phyloP scores from a whole-genome alignment of 2,113 vertebrate genomes.

The Trogon surrucura region DNA sequence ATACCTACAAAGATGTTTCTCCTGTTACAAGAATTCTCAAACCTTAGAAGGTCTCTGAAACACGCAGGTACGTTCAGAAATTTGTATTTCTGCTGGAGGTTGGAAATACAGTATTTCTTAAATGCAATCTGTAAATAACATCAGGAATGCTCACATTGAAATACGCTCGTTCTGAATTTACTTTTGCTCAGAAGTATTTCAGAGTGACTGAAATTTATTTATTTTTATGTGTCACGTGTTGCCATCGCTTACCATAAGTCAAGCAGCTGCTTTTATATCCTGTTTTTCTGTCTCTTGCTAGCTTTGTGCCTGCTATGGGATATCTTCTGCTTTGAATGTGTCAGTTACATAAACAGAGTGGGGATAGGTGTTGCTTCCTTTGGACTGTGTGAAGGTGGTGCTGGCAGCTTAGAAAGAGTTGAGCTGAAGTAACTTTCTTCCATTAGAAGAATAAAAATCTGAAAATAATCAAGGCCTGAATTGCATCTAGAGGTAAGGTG shows the following conservation, averaged over 20 bases:
- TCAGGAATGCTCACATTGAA: neutral
- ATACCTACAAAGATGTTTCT: neutral
- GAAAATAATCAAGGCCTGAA: neutral
- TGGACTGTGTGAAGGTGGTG: neutral
- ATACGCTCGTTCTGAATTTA: neutral
- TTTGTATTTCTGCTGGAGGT: neutral
- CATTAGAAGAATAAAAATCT: neutral
- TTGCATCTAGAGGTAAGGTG: neutral
- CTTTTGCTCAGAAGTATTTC: neutral
- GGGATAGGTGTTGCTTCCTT: constrained; percentile 19
- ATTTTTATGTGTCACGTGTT: neutral
- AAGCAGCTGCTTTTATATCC: neutral
- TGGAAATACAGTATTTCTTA: neutral
- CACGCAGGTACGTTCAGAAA: neutral
- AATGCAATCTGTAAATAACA: neutral
- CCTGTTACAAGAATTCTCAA: neutral
- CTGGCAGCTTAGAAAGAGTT: neutral
- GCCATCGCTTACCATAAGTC: neutral
- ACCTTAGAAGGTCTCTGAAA: neutral
- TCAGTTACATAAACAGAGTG: neutral
- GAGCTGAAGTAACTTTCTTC: neutral
- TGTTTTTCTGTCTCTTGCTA: constrained; percentile 4
- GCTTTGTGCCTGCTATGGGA: neutral
- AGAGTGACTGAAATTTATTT: neutral
- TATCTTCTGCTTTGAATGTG: neutral